Evolutionary conservation across 2,113 vertebrate species (phyloP).

Genomic region (Leptobrachium ailaonicum): DNA sequence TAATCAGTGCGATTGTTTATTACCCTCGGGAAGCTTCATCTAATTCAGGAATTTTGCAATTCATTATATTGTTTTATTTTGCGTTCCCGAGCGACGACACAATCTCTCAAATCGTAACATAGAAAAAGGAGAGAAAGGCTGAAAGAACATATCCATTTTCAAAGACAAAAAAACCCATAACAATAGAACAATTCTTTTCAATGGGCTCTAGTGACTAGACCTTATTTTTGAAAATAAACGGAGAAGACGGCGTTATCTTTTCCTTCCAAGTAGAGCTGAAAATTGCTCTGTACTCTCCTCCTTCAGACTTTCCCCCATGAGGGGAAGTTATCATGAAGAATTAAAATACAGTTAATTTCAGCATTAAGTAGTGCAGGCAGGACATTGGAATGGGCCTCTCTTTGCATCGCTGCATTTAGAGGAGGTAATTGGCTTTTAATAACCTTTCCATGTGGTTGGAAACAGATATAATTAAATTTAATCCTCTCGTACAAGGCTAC

Average conservation of each 20-base stretch:
- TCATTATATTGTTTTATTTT: too few relatives aligned
- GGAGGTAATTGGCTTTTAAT: slow-evolving; percentile 50
- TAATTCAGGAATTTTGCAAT: too few relatives aligned
- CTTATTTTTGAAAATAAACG: slow-evolving; percentile 1
- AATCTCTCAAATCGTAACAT: too few relatives aligned
- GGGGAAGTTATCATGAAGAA: slow-evolving; percentile 41
- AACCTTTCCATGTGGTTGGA: slow-evolving; percentile 43
- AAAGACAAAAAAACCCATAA: neutral
- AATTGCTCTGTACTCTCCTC: slow-evolving; percentile 37
- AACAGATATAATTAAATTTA: slow-evolving; percentile 49
- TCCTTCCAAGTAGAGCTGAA: slow-evolving; percentile 21
- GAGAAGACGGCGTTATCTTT: slow-evolving; percentile 10
- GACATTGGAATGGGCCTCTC: slow-evolving; percentile 7
- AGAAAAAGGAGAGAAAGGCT: neutral
- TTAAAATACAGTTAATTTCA: slow-evolving; percentile 45
- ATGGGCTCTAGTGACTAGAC: neutral
- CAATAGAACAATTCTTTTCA: neutral
- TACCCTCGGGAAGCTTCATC: too few relatives aligned
- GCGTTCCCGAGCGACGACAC: too few relatives aligned
- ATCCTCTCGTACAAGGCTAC: slow-evolving; percentile 34
- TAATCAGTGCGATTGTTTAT: too few relatives aligned
- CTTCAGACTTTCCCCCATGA: slow-evolving; percentile 17
- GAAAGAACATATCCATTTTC: neutral
- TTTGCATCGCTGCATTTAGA: slow-evolving; percentile 37
- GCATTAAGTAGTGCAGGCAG: slow-evolving; percentile 39